Evolutionary conservation across 2,113 vertebrate species (phyloP), one percentile per base, ranked within the genome.

Genomic region (Pogonocichla stellata): DNA sequence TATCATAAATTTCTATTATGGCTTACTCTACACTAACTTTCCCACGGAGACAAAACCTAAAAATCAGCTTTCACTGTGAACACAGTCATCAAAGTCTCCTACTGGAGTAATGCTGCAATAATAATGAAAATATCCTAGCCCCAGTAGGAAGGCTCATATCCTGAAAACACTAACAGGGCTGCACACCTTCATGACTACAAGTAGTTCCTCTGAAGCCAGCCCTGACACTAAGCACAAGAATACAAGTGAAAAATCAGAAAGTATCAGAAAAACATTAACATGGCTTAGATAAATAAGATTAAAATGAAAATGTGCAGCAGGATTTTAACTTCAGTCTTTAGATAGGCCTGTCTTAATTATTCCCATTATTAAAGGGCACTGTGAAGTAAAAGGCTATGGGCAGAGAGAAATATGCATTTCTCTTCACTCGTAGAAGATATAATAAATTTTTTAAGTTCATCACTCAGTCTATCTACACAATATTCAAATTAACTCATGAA

Each of bases 1-100:
- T 54, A 83, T 38, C 74, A 83, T 77, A 80, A 65, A 82, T 86
- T 72, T 58, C 47, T 86, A 80, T 58, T 77, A 83, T 3, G 2
- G 51, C 28, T 92, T 86, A 88, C 72, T 90, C 82, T 71, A 67
- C 14, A 78, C 67, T 66, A 83, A 83, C 45, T 88, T 92, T 80
- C 79, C 75, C 38, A 31, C 8, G 19, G 82, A 96, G 82, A 95
- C 60, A 92, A 90, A 97, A 77, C 67, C 64, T 80, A 90, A 95
- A 88, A 92, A 77, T 92, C 85, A 79, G 70, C 69, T 94, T 85
- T 94, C 0, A 0, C 65, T 78, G 26, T 58, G 69, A 95, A 75
- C 16, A 53, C 65, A 81, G 82, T 56, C 47, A 92, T 60, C 77
- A 45, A 72, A 75, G 9, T 48, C 51, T 93, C 36, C 62, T 51